A percentile compares a stretch with the other conserved stretches of the same genome.
phyloP scores from a whole-genome alignment of 2,113 vertebrate genomes.

The Eolophus roseicapilla region DNA sequence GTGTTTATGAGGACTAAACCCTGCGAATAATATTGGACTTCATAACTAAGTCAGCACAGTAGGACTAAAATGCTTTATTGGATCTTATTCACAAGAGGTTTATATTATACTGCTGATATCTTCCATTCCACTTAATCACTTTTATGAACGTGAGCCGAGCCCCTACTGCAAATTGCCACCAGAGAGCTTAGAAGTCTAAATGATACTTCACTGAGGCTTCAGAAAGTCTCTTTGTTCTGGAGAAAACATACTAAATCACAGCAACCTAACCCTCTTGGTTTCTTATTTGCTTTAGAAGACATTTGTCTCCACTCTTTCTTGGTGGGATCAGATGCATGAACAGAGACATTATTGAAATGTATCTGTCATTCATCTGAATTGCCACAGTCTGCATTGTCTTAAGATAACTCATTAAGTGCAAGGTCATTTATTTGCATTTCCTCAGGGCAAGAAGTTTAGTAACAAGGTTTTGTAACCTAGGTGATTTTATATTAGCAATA shows the following conservation, averaged over 20 bases:
- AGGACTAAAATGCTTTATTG: constrained; percentile 17
- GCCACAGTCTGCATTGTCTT: neutral
- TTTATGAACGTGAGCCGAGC: neutral
- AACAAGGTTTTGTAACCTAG: neutral
- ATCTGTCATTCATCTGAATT: neutral
- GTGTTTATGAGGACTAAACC: constrained; percentile 2
- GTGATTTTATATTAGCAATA: neutral
- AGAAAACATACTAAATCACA: constrained; percentile 15
- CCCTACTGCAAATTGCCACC: constrained; percentile 1
- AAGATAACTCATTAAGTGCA: neutral
- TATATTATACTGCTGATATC: neutral
- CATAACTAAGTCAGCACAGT: neutral
- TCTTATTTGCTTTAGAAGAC: neutral
- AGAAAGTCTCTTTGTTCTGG: constrained; percentile 35
- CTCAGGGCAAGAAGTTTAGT: neutral
- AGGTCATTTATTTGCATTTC: neutral
- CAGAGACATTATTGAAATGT: neutral
- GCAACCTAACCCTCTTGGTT: neutral
- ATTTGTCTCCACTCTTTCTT: neutral
- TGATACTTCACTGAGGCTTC: neutral
- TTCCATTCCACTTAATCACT: neutral
- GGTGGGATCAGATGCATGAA: neutral
- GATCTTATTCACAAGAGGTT: neutral
- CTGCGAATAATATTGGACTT: neutral
- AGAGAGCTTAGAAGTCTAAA: constrained; percentile 25